These are phyloP conservation scores for Pachyseris speciosa DNA, from an alignment of 64 coral and sea anemone species.

Conservation along the genomic window DNA sequence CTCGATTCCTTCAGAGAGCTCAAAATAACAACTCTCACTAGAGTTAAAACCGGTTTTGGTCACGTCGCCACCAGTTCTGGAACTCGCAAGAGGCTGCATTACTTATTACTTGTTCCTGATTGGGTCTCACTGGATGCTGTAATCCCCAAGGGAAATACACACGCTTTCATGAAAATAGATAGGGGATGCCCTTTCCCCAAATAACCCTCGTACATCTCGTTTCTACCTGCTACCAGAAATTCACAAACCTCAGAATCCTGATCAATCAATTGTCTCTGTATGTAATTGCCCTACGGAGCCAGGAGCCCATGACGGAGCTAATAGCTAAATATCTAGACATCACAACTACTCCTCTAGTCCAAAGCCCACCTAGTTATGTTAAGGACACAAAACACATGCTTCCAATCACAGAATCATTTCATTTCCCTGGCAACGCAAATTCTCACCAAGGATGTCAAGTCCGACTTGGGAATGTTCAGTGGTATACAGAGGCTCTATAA, in stretches of 20 bases:
- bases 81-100: too few relatives aligned
- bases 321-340: slow-evolving; percentile 7
- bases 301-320: slow-evolving; percentile 28
- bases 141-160: too few relatives aligned
- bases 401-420: not conserved
- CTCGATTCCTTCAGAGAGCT: too few relatives aligned
- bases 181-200: too few relatives aligned
- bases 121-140: too few relatives aligned
- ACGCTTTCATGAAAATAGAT: too few relatives aligned
- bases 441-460: not conserved
- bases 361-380: not conserved
- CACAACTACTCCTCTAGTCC: not conserved
- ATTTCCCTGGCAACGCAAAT: not conserved
- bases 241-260: slow-evolving; percentile 55
- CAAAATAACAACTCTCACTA: too few relatives aligned
- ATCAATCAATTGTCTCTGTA: slow-evolving; percentile 62
- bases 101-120: too few relatives aligned
- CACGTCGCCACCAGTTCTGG: too few relatives aligned
- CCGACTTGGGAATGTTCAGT: too few relatives aligned
- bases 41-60: too few relatives aligned
- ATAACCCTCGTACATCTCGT: slow-evolving; percentile 9
- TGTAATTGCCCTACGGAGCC: slow-evolving; percentile 35
- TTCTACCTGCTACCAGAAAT: slow-evolving; percentile 63
- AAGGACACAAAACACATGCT: slow-evolving; percentile 57
- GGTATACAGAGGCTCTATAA: too few relatives aligned